Evolutionary conservation across 2,113 vertebrate genomes (phyloP).

Genomic region (Morone saxatilis): DNA sequence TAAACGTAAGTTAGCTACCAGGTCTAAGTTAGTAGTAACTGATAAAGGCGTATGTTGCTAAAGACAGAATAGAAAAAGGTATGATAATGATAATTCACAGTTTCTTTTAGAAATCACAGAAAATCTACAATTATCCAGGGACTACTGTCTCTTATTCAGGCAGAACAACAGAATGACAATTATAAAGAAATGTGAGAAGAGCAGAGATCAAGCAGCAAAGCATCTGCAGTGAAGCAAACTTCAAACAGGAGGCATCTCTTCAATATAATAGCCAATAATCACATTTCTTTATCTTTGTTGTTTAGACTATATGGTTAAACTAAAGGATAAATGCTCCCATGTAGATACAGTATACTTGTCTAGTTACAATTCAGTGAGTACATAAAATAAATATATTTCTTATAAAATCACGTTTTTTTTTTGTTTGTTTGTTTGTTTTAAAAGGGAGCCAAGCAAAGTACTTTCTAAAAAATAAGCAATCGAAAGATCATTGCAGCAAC

Average conservation of each 20-base stretch:
- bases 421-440: slow-evolving; percentile 1
- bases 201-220: not conserved
- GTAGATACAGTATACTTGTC: not conserved
- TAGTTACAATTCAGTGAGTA: slow-evolving; percentile 1
- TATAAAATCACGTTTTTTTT: not conserved
- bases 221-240: not conserved
- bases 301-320: not conserved
- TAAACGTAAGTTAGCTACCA: not conserved
- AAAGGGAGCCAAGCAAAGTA: not conserved
- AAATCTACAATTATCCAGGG: not conserved
- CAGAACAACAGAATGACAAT: not conserved
- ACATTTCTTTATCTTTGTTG: not conserved
- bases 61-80: not conserved
- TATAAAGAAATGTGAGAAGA: not conserved
- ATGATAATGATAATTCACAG: not conserved
- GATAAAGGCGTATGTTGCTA: too few relatives aligned
- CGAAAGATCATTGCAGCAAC: slow-evolving; percentile 39
- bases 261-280: not conserved
- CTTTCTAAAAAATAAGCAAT: slow-evolving; percentile 1
- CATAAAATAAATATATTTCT: not conserved
- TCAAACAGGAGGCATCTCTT: not conserved
- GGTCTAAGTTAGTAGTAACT: not conserved
- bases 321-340: not conserved
- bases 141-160: not conserved
- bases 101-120: not conserved